Evolutionary conservation across 2,113 vertebrate genomes (phyloP).

Genomic region (Tympanuchus pallidicinctus): DNA sequence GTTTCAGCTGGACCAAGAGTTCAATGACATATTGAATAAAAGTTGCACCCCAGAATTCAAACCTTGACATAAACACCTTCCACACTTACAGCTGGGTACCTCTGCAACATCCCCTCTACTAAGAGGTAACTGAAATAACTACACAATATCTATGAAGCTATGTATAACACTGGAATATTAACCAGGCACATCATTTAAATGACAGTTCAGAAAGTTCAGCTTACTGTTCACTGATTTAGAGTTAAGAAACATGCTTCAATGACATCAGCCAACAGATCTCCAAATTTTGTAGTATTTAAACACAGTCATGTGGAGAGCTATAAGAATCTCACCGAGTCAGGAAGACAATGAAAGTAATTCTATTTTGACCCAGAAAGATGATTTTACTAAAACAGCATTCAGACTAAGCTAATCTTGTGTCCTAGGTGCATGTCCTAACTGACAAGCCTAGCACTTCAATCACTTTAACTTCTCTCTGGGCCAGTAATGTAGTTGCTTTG

Average conservation of each 20-base stretch:
- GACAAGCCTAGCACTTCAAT: neutral
- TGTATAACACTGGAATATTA: neutral
- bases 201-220: neutral
- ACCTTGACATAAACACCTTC: neutral
- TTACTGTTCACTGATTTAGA: neutral
- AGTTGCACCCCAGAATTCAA: neutral
- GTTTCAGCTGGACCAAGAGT: neutral
- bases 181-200: neutral
- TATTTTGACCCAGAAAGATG: neutral
- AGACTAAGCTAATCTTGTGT: neutral
- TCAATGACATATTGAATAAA: neutral
- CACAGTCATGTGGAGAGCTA: neutral
- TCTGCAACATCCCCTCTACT: neutral
- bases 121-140: neutral
- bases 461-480: neutral
- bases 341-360: neutral
- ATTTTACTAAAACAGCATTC: neutral
- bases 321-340: neutral
- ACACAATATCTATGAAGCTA: neutral
- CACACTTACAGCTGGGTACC: neutral
- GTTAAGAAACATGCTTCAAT: neutral
- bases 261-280: neutral
- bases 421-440: neutral
- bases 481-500: neutral
- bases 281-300: neutral